Evolutionary conservation across 2,113 vertebrate genomes (phyloP).

Genomic region (Odobenus rosmarus): DNA sequence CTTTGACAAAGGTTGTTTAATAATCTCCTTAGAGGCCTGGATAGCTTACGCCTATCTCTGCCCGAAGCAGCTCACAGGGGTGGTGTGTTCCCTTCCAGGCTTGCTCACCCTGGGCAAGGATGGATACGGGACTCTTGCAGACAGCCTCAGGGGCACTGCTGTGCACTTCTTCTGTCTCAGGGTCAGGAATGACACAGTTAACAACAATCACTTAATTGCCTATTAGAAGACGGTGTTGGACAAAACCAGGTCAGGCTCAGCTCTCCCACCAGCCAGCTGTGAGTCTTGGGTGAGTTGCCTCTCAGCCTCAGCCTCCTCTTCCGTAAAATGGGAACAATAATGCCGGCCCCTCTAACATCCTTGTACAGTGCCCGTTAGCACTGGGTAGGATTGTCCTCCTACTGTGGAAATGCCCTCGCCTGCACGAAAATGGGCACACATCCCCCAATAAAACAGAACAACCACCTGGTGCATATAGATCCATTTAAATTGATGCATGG

Average conservation of each 20-base stretch:
- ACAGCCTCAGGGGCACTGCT: accelerated
- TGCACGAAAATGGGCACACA: no score
- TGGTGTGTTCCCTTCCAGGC: not conserved
- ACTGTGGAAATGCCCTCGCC: not conserved
- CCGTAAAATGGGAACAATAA: not conserved
- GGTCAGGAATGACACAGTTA: not conserved
- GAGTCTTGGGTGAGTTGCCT: not conserved
- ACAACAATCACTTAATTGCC: not conserved
- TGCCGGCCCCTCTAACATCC: accelerated
- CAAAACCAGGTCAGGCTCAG: not conserved
- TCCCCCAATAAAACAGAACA: no score
- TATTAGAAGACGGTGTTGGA: not conserved
- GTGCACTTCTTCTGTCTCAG: not conserved
- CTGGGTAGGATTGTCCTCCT: not conserved
- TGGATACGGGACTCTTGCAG: no score
- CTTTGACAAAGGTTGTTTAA: not conserved
- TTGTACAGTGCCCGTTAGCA: accelerated
- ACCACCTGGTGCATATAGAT: accelerated
- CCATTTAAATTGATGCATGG: not conserved
- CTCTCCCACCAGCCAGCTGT: not conserved
- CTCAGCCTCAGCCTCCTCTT: not conserved
- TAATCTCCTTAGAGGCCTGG: not conserved
- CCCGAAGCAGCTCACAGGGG: not conserved
- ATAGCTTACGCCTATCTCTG: not conserved
- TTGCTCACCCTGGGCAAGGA: not conserved